phyloP scores from a whole-genome alignment of 2,113 vertebrate species.

The Antechinus flavipes region DNA sequence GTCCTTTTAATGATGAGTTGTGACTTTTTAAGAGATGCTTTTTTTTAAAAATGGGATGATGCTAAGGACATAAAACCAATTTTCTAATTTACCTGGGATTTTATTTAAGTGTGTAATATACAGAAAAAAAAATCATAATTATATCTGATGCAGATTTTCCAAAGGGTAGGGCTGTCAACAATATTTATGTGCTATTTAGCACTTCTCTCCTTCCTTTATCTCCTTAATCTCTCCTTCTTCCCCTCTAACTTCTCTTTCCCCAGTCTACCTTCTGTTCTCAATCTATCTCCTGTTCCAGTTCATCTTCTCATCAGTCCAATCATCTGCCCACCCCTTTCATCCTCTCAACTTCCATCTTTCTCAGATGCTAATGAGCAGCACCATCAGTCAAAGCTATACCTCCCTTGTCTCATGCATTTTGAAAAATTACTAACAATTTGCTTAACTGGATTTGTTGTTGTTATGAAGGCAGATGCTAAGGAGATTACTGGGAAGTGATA shows the following conservation, averaged over 20 bases:
- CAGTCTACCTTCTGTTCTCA: background rate
- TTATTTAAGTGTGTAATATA: background rate
- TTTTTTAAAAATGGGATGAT: background rate
- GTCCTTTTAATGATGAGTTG: background rate
- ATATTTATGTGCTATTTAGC: accelerated
- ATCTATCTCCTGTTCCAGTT: background rate
- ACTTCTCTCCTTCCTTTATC: background rate
- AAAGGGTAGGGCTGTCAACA: background rate
- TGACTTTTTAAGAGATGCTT: background rate
- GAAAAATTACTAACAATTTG: background rate
- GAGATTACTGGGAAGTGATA: background rate
- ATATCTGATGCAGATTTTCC: accelerated
- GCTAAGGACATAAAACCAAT: background rate
- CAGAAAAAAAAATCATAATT: background rate
- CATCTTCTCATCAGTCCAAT: background rate
- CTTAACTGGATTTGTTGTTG: background rate
- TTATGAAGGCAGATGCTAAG: background rate
- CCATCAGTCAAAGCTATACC: background rate
- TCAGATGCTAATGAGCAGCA: background rate
- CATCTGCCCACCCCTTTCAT: background rate
- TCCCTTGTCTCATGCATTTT: background rate
- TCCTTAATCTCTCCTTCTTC: background rate
- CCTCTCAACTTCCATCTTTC: background rate
- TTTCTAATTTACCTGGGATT: background rate
- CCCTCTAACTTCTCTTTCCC: background rate